Evolutionary conservation across 2,888 invertebrate species (phyloP).

Genomic region (Syrista parreyssii): DNA sequence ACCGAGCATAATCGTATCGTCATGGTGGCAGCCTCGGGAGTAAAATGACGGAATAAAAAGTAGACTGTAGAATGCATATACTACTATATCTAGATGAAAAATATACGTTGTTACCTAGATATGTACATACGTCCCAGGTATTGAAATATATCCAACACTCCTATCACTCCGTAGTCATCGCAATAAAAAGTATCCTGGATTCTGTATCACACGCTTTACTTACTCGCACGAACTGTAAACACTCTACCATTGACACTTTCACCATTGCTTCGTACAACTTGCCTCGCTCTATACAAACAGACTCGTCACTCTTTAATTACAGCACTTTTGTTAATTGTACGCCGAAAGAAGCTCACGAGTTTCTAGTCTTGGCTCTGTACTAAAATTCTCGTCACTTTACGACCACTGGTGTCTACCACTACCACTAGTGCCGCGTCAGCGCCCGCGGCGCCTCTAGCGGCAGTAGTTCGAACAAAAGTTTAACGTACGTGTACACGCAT

Average conservation of each 20-base stretch:
- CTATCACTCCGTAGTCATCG: neutral
- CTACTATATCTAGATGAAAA: neutral
- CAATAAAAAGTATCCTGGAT: neutral
- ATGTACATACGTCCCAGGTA: neutral
- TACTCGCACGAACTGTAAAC: neutral
- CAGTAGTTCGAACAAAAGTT: neutral
- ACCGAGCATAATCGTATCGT: neutral
- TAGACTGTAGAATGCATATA: neutral
- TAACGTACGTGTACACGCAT: neutral
- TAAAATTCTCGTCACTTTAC: neutral
- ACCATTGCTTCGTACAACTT: neutral
- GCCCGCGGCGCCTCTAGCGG: neutral
- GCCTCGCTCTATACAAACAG: neutral
- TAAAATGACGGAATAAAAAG: neutral
- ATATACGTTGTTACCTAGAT: neutral
- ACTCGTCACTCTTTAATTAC: neutral
- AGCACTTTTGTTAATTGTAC: neutral
- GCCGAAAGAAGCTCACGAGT: neutral
- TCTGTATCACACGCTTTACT: neutral
- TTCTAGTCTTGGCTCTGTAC: neutral
- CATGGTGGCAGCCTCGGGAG: neutral
- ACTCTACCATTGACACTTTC: neutral
- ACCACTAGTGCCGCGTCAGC: too few relatives aligned
- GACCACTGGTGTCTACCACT: neutral
- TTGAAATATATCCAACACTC: neutral